phyloP scores from a whole-genome alignment of 2,113 vertebrate species.

The Struthio camelus region DNA sequence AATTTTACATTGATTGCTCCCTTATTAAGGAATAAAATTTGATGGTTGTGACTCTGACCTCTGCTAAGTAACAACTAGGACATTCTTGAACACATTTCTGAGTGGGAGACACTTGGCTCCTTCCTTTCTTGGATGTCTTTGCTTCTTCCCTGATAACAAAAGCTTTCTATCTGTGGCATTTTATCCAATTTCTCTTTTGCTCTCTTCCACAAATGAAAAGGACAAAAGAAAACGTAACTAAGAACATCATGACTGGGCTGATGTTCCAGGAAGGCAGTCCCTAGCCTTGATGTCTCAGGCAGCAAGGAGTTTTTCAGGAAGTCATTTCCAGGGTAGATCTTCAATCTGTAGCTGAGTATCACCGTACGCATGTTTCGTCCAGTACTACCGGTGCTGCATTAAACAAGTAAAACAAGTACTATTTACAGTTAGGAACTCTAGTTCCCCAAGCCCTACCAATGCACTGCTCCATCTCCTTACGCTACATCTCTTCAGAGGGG shows the following conservation, averaged over 20 bases:
- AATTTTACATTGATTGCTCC: neutral
- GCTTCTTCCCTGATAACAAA: conserved; percentile 33
- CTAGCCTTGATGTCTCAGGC: neutral
- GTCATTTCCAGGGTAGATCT: neutral
- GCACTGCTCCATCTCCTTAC: neutral
- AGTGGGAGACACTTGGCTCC: neutral
- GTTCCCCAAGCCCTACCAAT: neutral
- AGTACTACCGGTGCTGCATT: neutral
- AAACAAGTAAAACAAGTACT: neutral
- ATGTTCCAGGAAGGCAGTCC: conserved; percentile 36
- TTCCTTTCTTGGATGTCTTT: conserved; percentile 39
- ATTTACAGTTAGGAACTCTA: neutral
- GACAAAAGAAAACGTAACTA: neutral
- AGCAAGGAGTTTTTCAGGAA: conserved; percentile 38
- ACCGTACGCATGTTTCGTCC: neutral
- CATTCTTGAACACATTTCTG: neutral
- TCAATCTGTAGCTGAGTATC: neutral
- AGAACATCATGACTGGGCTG: conserved; percentile 28
- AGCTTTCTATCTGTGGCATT: conserved; percentile 21
- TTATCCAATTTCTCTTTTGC: conserved; percentile 26
- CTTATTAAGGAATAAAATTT: neutral
- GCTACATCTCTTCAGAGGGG: neutral
- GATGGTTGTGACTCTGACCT: neutral
- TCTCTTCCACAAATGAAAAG: conserved; percentile 17
- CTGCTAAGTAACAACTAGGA: neutral